Evolutionary conservation across 2,797 vertebrate genomes (phyloP), one percentile per base, ranked within the genome.

Genomic region (Gouania willdenowi): DNA sequence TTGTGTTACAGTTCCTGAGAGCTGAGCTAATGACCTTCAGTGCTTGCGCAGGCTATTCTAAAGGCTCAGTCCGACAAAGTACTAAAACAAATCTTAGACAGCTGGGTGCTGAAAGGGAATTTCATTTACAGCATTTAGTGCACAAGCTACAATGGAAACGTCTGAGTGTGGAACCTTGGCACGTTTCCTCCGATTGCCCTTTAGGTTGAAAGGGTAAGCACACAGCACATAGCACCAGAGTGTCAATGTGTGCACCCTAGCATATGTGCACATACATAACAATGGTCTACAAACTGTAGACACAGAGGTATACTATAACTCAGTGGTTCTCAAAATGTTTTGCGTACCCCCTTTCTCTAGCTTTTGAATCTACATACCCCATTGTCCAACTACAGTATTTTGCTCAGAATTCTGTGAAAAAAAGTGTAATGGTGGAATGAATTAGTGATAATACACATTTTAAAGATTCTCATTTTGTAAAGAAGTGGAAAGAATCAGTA

Each of bases 91-190:
- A 73, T 66, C 74, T 75, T 63, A 46, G 63, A 82, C 82, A 83
- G 80, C 80, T 71, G 77, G 63, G 61, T 54, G 77, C 63, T 66
- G 70, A 74, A 70, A 62, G 49, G 48, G 71, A 75, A 78, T 78
- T 69, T 65, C 47, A 66, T 77, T 46, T 42, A 50, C 47, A 65
- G 66, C 69, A 52, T 58, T 73, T 50, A 57, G 59, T 28, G 8
- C 18, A 48, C 18, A 48, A 65, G 59, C 38, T 25, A 62, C 52
- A 37, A 8, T 31, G 5, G 50, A 39, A 41, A 65, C 31, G 56
- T 68, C 26, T 46, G 53, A 47, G 41, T 19, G 37, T 44, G 57
- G 41, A 62, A 66, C 52, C 56, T 29, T 46, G 48, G 65, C 70
- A 62, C 65, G 28, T 67, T 57, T 60, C 50, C 33, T 43, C 12